Percentiles rank a stretch among this genome's conserved stretches.
These are phyloP conservation scores for Argentina silus DNA, from an alignment of 2,797 vertebrate genomes.

Conservation along the genomic window DNA sequence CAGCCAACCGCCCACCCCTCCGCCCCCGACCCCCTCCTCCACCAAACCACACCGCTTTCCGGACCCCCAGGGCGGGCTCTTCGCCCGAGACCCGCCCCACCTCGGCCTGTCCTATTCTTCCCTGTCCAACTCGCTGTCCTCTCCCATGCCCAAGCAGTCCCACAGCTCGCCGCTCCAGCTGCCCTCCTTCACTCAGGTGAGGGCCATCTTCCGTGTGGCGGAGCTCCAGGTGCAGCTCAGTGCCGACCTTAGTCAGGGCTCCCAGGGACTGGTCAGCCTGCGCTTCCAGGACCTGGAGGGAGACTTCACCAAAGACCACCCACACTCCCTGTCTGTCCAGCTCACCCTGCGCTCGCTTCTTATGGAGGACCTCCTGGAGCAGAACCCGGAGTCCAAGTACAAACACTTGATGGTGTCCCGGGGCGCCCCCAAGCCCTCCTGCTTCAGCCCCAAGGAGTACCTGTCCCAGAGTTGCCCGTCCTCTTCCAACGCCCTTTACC, in stretches of 20 bases:
- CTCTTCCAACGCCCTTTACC: slow-evolving; percentile 85
- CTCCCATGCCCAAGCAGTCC: slow-evolving; percentile 71
- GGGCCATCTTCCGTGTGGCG: slow-evolving; percentile 87
- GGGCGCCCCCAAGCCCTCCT: slow-evolving; percentile 92
- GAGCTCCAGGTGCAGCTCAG: slow-evolving; percentile 94
- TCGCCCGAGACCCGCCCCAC: slow-evolving; percentile 82
- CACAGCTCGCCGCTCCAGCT: slow-evolving; percentile 59
- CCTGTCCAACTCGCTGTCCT: slow-evolving; percentile 67
- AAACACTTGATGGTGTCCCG: slow-evolving; percentile 96
- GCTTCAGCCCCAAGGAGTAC: slow-evolving; percentile 90
- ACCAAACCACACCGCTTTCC: slow-evolving; percentile 77
- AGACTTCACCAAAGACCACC: slow-evolving; percentile 93
- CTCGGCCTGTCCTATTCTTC: slow-evolving; percentile 64
- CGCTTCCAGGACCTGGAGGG: slow-evolving; percentile 94
- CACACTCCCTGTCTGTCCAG: slow-evolving; percentile 88
- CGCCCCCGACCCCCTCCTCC: slow-evolving; percentile 77
- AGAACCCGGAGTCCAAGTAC: slow-evolving; percentile 90
- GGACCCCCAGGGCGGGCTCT: slow-evolving; percentile 85
- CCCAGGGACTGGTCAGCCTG: slow-evolving; percentile 93
- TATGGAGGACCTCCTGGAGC: slow-evolving; percentile 96
- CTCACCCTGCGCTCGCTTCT: slow-evolving; percentile 90
- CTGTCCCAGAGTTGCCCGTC: slow-evolving; percentile 95
- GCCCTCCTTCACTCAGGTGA: slow-evolving; percentile 89
- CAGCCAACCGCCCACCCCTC: slow-evolving; percentile 73
- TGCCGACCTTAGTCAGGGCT: slow-evolving; percentile 90